Base-by-base conservation (phyloP, 2,888 invertebrate species). In the Drosophila maculinotata region DNA sequence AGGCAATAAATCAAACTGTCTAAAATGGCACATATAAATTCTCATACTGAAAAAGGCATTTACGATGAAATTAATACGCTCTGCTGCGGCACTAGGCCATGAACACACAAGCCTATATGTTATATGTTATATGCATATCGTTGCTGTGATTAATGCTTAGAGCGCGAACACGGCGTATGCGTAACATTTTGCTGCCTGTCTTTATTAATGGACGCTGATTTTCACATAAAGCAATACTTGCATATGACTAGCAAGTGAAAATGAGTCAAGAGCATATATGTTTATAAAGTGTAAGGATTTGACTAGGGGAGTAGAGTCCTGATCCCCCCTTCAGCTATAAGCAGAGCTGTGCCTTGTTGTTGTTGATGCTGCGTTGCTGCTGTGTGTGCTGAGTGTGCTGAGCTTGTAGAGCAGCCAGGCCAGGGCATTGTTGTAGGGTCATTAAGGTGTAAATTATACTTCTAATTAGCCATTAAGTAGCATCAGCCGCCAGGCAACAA, bases 361-460 rank as follows among this genome's bases (percentile, higher is more conserved):
- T 31, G 23, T 25, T 12, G 20, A 2, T 20, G 20, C 4, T 20
- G 20, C 20, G 2, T 20, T 20, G 20, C 20, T 20, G 20, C 20
- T 20, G 20, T 20, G 20, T 20, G 20, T 4, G n/a, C n/a, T n/a
- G n/a, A n/a, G n/a, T n/a, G n/a, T n/a, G n/a, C n/a, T n/a, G n/a
- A n/a, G n/a, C n/a, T n/a, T n/a, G n/a, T n/a, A n/a, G 30, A 41
- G 57, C 47, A 51, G 52, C 10, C 42, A 48, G 17, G 45, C 52
- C 51, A 33, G 42, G 66, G 62, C 65, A 68, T 70, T 79, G 68
- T 73, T 85, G 69, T 65, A 76, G 77, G 73, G 79, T 86, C 85
- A 87, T 88, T 87, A 80, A 87, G 81, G 83, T 87, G 86, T 79
- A 88, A 87, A 87, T 87, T 81, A 87, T 87, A 77, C 83, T 86